Evolutionary conservation across 2,113 vertebrate species (phyloP).

Genomic region (Peromyscus polionotus): DNA sequence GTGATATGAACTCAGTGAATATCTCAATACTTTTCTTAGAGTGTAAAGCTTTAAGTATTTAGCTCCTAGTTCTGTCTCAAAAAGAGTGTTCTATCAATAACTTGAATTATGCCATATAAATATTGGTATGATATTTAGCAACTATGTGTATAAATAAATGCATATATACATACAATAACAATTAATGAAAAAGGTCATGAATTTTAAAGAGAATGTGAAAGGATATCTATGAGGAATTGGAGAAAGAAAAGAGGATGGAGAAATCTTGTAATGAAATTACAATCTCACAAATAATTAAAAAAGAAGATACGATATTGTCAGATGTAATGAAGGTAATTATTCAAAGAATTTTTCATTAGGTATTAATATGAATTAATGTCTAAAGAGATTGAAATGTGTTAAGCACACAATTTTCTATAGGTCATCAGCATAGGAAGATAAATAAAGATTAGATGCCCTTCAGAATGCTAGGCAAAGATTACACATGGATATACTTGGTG

Average conservation of each 20-base stretch:
- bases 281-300: no score
- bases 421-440: not conserved
- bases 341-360: not conserved
- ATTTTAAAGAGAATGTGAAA: no score
- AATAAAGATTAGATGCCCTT: not conserved
- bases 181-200: no score
- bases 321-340: no score
- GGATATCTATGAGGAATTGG: no score
- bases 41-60: no score
- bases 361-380: not conserved
- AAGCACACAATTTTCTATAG: not conserved
- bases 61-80: not conserved
- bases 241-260: no score
- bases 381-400: not conserved
- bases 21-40: not conserved
- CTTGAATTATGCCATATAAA: not conserved
- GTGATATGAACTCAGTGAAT: not conserved
- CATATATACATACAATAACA: no score
- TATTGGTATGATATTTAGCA: not conserved
- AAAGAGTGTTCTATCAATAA: not conserved
- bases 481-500: not conserved
- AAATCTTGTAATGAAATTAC: no score
- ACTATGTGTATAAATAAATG: not conserved
- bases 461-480: not conserved
- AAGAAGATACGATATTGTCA: no score